Conservation (phyloP, 2,888 invertebrate species). For the Bombylius major region DNA sequence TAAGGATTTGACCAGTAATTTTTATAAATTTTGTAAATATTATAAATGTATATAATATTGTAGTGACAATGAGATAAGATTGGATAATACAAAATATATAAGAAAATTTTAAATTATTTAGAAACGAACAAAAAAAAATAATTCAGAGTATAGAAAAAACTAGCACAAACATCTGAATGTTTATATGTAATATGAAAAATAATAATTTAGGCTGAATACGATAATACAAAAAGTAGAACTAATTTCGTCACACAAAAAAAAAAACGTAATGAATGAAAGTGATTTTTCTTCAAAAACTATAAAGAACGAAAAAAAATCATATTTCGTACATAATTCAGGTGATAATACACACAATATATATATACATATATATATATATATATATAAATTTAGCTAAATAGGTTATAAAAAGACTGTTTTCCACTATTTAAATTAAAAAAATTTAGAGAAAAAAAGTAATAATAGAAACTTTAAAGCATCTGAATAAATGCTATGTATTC, state of each 20-base stretch:
- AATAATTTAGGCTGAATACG: not conserved
- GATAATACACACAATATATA: not conserved
- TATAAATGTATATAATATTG: no score
- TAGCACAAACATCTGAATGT: not conserved
- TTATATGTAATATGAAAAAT: not conserved
- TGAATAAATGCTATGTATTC: not conserved
- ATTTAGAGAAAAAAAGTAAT: not conserved
- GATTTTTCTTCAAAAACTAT: no score
- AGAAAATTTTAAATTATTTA: no score
- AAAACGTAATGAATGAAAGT: no score
- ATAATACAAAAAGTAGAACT: no score
- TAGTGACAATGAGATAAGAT: no score
- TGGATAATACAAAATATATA: no score
- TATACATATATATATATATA: no score
- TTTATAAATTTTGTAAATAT: not conserved
- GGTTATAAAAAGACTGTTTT: conserved; percentile 7
- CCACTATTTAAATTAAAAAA: not conserved
- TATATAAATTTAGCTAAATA: not conserved
- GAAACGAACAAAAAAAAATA: no score
- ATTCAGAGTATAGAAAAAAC: no score
- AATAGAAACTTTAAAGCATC: not conserved
- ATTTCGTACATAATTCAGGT: not conserved
- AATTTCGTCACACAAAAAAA: no score
- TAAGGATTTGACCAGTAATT: not conserved
- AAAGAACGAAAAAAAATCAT: no score